Evolutionary conservation across 2,888 invertebrate genomes (phyloP).

Genomic region (Phortica okadai): DNA sequence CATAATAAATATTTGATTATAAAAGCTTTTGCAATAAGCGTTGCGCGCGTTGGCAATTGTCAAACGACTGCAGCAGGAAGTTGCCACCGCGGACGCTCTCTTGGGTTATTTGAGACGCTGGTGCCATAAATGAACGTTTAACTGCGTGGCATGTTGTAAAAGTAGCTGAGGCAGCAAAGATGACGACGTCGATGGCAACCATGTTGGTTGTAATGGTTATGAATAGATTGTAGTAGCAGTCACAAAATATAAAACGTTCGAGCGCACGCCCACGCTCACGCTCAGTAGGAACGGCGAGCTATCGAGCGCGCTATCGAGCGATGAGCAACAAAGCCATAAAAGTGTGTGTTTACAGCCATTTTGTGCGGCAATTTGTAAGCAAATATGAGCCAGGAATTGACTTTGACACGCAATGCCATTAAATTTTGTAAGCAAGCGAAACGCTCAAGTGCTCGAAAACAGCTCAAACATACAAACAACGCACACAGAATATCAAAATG

Average conservation of each 20-base stretch:
- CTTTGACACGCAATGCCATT: constrained; percentile 59
- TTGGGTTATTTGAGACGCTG: not conserved
- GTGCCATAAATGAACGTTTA: constrained; percentile 11
- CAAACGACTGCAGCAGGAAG: not conserved
- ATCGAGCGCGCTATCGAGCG: constrained; percentile 2
- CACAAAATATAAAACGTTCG: too few species aligned
- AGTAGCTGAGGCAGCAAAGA: not conserved
- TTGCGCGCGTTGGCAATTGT: not conserved
- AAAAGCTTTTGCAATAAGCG: constrained; percentile 21
- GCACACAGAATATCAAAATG: not conserved
- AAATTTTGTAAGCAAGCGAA: constrained; percentile 44
- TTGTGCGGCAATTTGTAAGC: constrained; percentile 54
- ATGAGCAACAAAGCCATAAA: constrained; percentile 30
- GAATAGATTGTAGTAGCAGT: too few species aligned
- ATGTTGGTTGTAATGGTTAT: too few species aligned
- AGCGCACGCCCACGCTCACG: too few species aligned
- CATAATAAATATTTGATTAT: constrained; percentile 32
- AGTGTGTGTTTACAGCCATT: constrained; percentile 53
- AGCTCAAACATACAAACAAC: not conserved
- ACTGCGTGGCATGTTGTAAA: not conserved
- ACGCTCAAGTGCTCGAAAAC: not conserved
- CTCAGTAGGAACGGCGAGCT: too few species aligned
- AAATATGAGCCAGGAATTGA: constrained; percentile 40
- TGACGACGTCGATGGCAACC: not conserved
- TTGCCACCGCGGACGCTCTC: too few species aligned